Percentiles rank a stretch among this genome's conserved stretches.
These are phyloP conservation scores for Asarcornis scutulata DNA, from an alignment of 2,113 vertebrate species.

Conservation along the genomic window DNA sequence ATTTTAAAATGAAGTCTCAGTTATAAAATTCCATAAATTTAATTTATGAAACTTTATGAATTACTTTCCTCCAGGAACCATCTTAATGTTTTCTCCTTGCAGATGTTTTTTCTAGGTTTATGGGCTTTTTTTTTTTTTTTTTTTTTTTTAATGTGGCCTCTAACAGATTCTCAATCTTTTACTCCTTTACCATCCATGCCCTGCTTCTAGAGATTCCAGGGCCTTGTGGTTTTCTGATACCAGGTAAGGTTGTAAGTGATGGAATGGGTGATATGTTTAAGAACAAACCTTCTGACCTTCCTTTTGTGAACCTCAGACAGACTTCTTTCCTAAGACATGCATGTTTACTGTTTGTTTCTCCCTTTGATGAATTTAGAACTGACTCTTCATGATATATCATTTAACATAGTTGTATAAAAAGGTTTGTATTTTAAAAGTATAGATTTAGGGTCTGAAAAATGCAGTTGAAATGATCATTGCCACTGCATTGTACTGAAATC, in stretches of 20 bases:
- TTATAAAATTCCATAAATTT: background rate
- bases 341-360: constrained; percentile 1
- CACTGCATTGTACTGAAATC: background rate
- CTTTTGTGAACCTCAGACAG: constrained; percentile 40
- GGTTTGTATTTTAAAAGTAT: background rate
- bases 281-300: constrained; percentile 59
- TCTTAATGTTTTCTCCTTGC: background rate
- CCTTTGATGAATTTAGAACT: constrained; percentile 20
- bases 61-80: background rate
- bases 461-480: background rate
- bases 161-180: constrained; percentile 73
- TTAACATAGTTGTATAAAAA: background rate
- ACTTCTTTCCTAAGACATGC: constrained; percentile 10
- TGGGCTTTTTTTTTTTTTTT: background rate
- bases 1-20: background rate
- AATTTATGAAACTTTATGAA: background rate
- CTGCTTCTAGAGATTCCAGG: constrained; percentile 87
- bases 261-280: constrained; percentile 27
- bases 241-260: constrained; percentile 87
- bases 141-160: background rate
- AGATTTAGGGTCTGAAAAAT: background rate
- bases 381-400: background rate
- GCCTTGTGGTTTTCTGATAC: constrained; percentile 91
- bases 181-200: constrained; percentile 77
- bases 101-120: background rate